Conservation (phyloP, 2,797 vertebrate genomes). For the Eleutherodactylus coqui region DNA sequence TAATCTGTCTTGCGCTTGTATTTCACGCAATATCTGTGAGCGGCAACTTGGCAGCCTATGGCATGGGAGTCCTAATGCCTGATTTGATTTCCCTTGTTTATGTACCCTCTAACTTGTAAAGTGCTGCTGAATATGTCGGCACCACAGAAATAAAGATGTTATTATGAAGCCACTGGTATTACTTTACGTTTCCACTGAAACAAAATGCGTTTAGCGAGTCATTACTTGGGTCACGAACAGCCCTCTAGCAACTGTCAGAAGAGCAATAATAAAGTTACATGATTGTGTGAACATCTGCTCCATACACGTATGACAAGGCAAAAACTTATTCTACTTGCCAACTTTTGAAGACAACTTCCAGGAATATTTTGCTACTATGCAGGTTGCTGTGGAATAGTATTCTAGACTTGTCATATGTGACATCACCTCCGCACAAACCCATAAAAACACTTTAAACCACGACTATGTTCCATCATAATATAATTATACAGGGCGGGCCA, state of each 20-base stretch:
- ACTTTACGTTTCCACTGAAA: constrained; percentile 2
- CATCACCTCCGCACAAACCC: constrained; percentile 9
- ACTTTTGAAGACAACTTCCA: constrained; percentile 20
- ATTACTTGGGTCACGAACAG: constrained; percentile 8
- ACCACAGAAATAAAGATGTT: no score
- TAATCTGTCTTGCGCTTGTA: no score
- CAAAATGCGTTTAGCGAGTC: neutral
- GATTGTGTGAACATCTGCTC: constrained; percentile 41
- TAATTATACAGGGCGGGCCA: neutral
- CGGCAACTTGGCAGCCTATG: no score
- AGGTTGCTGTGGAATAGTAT: neutral
- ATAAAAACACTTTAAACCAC: neutral
- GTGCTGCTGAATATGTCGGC: no score
- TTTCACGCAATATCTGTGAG: no score
- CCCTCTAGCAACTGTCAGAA: constrained; percentile 48
- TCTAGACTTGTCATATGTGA: neutral
- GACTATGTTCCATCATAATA: neutral
- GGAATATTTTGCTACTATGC: neutral
- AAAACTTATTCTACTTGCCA: neutral
- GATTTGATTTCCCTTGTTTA: no score
- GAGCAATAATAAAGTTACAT: constrained; percentile 19
- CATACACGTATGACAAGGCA: neutral
- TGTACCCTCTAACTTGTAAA: no score
- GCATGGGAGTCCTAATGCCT: no score
- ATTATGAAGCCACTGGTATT: neutral